Conservation (phyloP, 2,113 vertebrate species). For the Arizona elegans region DNA sequence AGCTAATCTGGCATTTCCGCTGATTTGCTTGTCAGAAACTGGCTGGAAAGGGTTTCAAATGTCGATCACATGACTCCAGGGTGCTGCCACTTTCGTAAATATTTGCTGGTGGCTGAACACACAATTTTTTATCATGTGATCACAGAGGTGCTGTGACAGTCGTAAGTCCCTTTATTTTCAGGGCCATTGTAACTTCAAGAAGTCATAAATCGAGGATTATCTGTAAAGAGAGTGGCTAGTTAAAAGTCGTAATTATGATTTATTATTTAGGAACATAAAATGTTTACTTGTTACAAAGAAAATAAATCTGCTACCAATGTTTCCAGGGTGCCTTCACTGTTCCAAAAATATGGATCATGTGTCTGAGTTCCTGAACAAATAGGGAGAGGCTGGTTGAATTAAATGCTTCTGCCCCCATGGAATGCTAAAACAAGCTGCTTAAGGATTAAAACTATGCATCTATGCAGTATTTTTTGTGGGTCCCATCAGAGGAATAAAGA, state of each 20-base stretch:
- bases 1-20: background rate
- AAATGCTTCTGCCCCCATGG: background rate
- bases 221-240: background rate
- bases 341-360: background rate
- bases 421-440: background rate
- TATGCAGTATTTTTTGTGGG: constrained; percentile 25
- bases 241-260: background rate
- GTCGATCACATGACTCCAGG: background rate
- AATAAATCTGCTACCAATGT: background rate
- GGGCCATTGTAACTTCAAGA: background rate
- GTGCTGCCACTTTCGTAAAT: background rate
- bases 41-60: background rate
- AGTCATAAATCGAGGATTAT: no score
- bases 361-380: background rate
- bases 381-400: background rate
- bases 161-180: background rate
- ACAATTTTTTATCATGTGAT: background rate
- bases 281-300: background rate
- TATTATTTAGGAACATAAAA: background rate
- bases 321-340: background rate
- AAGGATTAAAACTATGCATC: background rate
- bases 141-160: background rate
- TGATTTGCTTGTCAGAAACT: background rate
- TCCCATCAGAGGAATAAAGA: background rate
- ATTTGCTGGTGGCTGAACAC: background rate